Evolutionary conservation across 2,113 vertebrate species (phyloP).

Genomic region (Alethe castanea): DNA sequence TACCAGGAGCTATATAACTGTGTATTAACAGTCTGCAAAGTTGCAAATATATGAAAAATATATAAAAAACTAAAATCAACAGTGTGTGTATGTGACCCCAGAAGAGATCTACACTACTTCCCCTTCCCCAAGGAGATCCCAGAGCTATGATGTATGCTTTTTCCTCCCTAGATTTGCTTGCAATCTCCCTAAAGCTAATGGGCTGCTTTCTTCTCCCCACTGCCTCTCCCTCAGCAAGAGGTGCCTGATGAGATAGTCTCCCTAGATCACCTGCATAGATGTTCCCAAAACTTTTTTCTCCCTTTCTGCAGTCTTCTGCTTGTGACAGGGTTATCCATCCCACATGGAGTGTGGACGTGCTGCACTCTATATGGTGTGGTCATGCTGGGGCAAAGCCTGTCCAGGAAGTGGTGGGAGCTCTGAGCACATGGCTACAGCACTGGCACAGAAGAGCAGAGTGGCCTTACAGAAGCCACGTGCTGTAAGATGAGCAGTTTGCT

Average conservation of each 20-base stretch:
- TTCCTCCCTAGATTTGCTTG: not conserved
- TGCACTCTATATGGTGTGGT: accelerated
- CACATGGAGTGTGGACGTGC: accelerated
- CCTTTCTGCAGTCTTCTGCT: not conserved
- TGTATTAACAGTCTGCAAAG: not conserved
- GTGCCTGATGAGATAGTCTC: not conserved
- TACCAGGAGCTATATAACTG: not conserved
- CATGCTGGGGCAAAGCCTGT: not conserved
- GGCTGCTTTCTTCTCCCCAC: not conserved
- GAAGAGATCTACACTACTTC: not conserved
- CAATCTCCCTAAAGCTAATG: not conserved
- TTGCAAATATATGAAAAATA: not conserved
- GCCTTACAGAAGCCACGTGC: not conserved
- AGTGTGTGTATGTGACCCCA: not conserved
- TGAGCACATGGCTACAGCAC: not conserved
- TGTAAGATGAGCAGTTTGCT: not conserved
- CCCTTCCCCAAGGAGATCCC: not conserved
- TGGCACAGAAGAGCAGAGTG: not conserved
- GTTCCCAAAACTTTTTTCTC: not conserved
- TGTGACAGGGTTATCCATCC: not conserved
- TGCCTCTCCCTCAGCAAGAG: not conserved
- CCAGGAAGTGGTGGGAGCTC: not conserved
- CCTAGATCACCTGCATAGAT: not conserved
- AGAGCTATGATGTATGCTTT: not conserved
- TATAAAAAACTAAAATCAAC: not conserved